Evolutionary conservation across 2,888 invertebrate species (phyloP).

Genomic region (Lycocerus yunnanus): DNA sequence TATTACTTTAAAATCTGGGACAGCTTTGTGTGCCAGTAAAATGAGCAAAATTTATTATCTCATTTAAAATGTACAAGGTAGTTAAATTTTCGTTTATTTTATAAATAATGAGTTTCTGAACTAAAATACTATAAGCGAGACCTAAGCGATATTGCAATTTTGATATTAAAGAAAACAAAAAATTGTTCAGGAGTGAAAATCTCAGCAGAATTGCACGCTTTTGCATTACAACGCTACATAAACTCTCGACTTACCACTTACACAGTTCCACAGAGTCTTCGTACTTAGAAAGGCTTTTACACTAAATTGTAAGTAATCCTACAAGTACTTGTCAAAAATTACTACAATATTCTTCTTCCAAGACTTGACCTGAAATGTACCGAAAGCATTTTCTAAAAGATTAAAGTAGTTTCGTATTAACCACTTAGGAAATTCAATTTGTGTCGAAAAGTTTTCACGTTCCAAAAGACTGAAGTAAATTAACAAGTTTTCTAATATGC

Average conservation of each 20-base stretch:
- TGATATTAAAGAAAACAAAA: background rate
- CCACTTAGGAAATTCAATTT: background rate
- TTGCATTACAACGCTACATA: background rate
- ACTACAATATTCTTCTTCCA: background rate
- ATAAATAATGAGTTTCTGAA: background rate
- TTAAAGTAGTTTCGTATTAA: background rate
- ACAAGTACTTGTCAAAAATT: background rate
- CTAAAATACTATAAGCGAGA: background rate
- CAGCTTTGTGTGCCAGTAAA: background rate
- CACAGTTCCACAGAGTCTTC: background rate
- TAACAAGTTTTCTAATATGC: background rate
- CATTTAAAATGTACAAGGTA: background rate
- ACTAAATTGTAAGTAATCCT: background rate
- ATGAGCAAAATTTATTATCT: background rate
- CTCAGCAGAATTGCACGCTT: background rate
- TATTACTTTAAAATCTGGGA: background rate
- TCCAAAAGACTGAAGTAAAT: background rate
- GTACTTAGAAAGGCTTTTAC: background rate
- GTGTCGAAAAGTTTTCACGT: background rate
- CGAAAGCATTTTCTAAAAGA: background rate
- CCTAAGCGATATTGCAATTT: background rate
- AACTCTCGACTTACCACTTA: background rate
- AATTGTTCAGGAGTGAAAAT: background rate
- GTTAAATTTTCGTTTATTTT: background rate
- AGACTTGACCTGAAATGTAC: background rate